Percentiles rank a stretch among this genome's conserved stretches.
These are phyloP conservation scores for mouse (Mus musculus) DNA, from an alignment of 2,113 vertebrate species.

Conservation along the genomic window GRCm39 chr9:53604501-53605000, in stretches of 20 bases:
- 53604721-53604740: not conserved
- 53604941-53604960: no score
- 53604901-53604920: not conserved
- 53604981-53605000: no score
- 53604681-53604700: not conserved
- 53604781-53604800: not conserved
- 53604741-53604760: not conserved
- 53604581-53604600: not conserved
- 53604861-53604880: not conserved
- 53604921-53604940: not conserved
- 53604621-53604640: not conserved
- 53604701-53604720: not conserved
- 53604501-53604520: not conserved
- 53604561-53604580: not conserved
- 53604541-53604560: not conserved
- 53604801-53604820: not conserved
- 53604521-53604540: not conserved
- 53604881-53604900: not conserved
- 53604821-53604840: not conserved
- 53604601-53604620: not conserved
- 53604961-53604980: no score
- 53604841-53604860: not conserved
- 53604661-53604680: not conserved
- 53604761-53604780: not conserved
- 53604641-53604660: constrained; percentile 14